Conservation (phyloP, 2,888 invertebrate species). For the Chrysopilus asiliformis region DNA sequence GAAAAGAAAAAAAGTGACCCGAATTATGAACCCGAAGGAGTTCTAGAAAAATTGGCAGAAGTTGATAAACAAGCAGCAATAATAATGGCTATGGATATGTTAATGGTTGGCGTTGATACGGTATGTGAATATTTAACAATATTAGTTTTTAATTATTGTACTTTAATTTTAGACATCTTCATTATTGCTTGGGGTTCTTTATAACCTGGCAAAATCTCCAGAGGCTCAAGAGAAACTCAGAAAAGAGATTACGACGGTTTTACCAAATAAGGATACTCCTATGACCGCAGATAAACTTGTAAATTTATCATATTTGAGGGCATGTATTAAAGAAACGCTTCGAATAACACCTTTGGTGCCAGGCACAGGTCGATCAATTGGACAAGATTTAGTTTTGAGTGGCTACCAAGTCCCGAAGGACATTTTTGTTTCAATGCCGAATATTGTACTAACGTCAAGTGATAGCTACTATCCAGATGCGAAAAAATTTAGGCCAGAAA, state of each 20-base stretch:
- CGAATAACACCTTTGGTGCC: constrained; percentile 47
- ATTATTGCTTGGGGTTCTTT: constrained; percentile 21
- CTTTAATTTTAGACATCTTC: constrained; percentile 25
- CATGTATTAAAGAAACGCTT: constrained; percentile 60
- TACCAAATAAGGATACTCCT: constrained; percentile 29
- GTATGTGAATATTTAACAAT: constrained; percentile 40
- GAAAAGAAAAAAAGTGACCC: constrained; percentile 17
- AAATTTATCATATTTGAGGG: constrained; percentile 48
- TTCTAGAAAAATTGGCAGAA: constrained; percentile 48
- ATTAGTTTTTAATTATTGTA: not conserved
- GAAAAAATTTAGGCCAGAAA: constrained; percentile 54
- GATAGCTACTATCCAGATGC: constrained; percentile 50
- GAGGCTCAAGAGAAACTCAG: constrained; percentile 49
- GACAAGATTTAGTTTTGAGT: constrained; percentile 44
- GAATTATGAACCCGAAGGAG: constrained; percentile 31
- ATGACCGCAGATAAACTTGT: constrained; percentile 37
- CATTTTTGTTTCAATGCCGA: constrained; percentile 59
- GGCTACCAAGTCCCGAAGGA: constrained; percentile 51
- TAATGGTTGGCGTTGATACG: constrained; percentile 59
- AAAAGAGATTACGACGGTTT: constrained; percentile 38
- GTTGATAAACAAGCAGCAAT: constrained; percentile 50
- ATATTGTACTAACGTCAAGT: constrained; percentile 46
- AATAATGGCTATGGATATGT: constrained; percentile 57
- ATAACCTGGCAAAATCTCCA: constrained; percentile 43
- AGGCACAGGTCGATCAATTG: constrained; percentile 44